Base-by-base conservation (phyloP, 2,888 invertebrate genomes). In the Caenorhabditis sp. region DNA sequence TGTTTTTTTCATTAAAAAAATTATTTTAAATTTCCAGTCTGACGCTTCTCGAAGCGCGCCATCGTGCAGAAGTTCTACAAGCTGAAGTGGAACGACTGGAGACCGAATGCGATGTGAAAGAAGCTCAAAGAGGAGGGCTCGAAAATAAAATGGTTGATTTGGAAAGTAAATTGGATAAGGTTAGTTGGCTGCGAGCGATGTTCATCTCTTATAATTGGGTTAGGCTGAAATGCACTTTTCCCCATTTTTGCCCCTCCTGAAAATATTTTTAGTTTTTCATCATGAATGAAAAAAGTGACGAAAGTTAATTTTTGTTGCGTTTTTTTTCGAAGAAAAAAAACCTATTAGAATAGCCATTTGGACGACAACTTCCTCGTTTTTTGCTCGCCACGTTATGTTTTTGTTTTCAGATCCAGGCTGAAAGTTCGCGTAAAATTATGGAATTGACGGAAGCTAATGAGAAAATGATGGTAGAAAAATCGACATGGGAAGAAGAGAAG, bases 1-100 rank as follows among this genome's bases (percentile, higher is more conserved):
- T n/a, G n/a, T n/a, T n/a, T n/a, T n/a, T n/a, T n/a, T n/a, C n/a
- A 53, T 53, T 6, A 12, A 21, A 53, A 53, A 12, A 4, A 5
- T 53, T 54, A 27, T 14, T 37, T n/a, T n/a, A n/a, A n/a, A n/a
- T 37, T 62, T 73, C 19, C 60, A 78, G 79, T 31, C 59, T 76
- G 26, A 68, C 76, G 43, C 72, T 77, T 53, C 55, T 71, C 12
- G 77, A 74, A 43, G 75, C 79, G 4, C 59, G 71, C 14, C 61
- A 77, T 49, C 70, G 74, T 1, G 69, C 74, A 23, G 80, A 80
- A 60, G 77, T 79, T 17, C 66, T 82, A 43, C 78, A 82, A 63
- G 66, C 65, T n/a, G 82, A 82, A 54, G 77, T 81, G 24, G 82
- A 82, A 58, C 62, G 77, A 23, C 58, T 82, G 37, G 76, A 72